A percentile compares a stretch with the other conserved stretches of the same genome.
Evolutionary conservation across 92 coral and sea anemone species (phyloP).

Genomic region (Virgularia gustaviana): DNA sequence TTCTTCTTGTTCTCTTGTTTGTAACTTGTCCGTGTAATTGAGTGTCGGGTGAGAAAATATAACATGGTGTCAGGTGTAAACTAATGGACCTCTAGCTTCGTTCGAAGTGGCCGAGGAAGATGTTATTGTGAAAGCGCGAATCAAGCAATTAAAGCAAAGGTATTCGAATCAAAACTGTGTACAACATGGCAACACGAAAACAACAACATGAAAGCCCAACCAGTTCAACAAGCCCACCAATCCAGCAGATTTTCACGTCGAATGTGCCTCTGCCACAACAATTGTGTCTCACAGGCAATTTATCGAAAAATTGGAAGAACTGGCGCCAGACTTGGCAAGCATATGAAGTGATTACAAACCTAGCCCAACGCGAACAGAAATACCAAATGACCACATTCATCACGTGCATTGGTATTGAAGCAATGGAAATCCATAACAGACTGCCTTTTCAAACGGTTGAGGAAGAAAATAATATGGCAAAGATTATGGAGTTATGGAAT

Average conservation of each 20-base stretch:
- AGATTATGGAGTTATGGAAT: slow-evolving; percentile 36
- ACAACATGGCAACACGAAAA: no score
- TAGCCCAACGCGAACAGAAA: background rate
- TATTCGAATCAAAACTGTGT: no score
- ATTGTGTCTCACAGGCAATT: slow-evolving; percentile 33
- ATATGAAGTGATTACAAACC: slow-evolving; percentile 24
- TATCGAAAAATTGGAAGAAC: slow-evolving; percentile 36
- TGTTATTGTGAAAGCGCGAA: no score
- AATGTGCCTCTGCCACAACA: slow-evolving; percentile 46
- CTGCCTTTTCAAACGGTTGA: slow-evolving; percentile 30
- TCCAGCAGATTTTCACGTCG: slow-evolving; percentile 37
- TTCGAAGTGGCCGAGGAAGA: no score
- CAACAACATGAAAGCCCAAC: no score
- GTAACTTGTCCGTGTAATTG: no score
- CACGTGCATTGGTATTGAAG: slow-evolving; percentile 19
- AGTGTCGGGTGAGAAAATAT: no score
- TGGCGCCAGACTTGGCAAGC: slow-evolving; percentile 34
- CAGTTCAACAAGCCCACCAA: no score
- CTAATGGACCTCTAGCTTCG: no score
- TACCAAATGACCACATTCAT: background rate
- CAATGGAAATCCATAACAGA: slow-evolving; percentile 30
- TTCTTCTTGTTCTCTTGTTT: no score
- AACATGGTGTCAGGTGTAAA: no score
- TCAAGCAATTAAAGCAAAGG: no score
- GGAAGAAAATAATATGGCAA: slow-evolving; percentile 12